Evolutionary conservation across 2,113 vertebrate species (phyloP).

Genomic region (Silurus asotus): DNA sequence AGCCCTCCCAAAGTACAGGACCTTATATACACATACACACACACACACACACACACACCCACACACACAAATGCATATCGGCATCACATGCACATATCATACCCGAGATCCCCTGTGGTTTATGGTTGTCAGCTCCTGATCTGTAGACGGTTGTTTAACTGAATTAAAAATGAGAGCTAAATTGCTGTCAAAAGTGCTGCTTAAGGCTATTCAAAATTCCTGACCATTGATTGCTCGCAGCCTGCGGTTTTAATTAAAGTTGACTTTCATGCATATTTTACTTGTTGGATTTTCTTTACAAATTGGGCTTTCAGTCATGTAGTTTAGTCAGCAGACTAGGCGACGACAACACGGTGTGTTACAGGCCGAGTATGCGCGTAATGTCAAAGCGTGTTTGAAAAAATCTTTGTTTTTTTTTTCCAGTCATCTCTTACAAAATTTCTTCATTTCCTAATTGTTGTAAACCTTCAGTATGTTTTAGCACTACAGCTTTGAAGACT

Average conservation of each 20-base stretch:
- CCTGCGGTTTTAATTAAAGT: conserved; percentile 24
- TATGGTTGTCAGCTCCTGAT: conserved; percentile 32
- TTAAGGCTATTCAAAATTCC: conserved; percentile 38
- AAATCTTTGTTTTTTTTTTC: not conserved
- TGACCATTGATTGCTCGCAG: conserved; percentile 38
- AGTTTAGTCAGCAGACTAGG: conserved; percentile 22
- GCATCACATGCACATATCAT: conserved; percentile 25
- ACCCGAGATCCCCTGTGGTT: conserved; percentile 25
- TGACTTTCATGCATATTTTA: conserved; percentile 39
- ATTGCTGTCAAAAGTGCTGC: conserved; percentile 32
- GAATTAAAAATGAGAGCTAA: conserved; percentile 32
- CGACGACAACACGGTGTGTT: not conserved
- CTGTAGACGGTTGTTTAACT: conserved; percentile 21
- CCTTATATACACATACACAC: conserved; percentile 13
- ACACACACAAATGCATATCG: not conserved
- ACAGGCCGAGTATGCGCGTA: not conserved
- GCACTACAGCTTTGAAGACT: too few species aligned
- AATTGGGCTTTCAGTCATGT: conserved; percentile 28
- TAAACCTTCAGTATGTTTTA: not conserved
- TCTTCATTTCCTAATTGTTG: not conserved
- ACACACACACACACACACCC: conserved; percentile 30
- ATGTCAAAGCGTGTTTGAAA: not conserved
- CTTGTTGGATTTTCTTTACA: conserved; percentile 29
- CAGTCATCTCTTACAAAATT: not conserved
- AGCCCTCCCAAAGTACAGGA: conserved; percentile 44